phyloP scores from a whole-genome alignment of 2,888 invertebrate genomes.

The Sturmia bella region DNA sequence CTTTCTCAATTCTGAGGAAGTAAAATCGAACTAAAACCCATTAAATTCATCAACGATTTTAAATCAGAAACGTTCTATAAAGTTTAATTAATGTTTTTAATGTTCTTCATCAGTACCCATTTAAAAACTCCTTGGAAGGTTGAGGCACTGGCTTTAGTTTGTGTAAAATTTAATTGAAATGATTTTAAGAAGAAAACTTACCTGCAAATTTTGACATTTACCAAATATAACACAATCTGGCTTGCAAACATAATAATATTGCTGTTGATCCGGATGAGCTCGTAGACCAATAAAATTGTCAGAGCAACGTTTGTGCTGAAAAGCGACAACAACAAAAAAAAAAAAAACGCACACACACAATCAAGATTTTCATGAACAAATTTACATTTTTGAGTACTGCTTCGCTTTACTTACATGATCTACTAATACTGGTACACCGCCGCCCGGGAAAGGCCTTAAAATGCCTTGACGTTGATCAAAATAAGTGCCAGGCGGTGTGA shows the following conservation, averaged over 20 bases:
- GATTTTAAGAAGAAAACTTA: slow-evolving; percentile 71
- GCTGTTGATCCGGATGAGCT: slow-evolving; percentile 80
- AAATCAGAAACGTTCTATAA: no score
- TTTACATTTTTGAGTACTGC: neutral
- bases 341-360: no score
- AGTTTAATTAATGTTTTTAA: no score
- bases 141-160: no score
- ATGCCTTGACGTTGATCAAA: slow-evolving; percentile 77
- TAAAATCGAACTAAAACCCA: no score
- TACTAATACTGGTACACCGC: slow-evolving; percentile 79
- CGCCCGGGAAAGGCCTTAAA: slow-evolving; percentile 80
- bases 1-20: no score
- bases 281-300: slow-evolving; percentile 78
- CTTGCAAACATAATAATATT: slow-evolving; percentile 82
- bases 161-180: no score
- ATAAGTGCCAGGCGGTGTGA: slow-evolving; percentile 73
- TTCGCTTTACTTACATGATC: slow-evolving; percentile 77
- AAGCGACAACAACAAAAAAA: slow-evolving; percentile 9
- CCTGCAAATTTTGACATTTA: slow-evolving; percentile 79
- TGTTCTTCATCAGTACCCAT: no score
- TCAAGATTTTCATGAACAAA: neutral
- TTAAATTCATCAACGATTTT: no score
- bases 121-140: no score
- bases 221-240: slow-evolving; percentile 80
- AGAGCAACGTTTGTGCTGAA: slow-evolving; percentile 79